Evolutionary conservation across 2,888 invertebrate species (phyloP).

Genomic region (Pyrochroa serraticornis): DNA sequence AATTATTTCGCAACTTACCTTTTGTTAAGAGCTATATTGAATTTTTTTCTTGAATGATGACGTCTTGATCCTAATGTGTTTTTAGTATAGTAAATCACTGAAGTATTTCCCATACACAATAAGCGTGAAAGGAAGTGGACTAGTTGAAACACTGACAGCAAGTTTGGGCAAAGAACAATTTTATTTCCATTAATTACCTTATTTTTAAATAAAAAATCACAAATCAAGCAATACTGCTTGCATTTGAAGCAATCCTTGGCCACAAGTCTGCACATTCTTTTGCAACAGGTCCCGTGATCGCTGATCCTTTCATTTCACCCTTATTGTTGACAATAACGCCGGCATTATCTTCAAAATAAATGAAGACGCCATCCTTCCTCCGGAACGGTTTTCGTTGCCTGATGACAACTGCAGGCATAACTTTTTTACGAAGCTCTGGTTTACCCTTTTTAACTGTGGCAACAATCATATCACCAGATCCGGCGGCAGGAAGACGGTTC

Average conservation of each 20-base stretch:
- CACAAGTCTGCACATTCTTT: slow-evolving; percentile 99
- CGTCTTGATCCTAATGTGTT: too few relatives aligned
- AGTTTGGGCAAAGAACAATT: slow-evolving; percentile 16
- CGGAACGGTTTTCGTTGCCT: slow-evolving; percentile 98
- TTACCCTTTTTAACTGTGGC: slow-evolving; percentile 99
- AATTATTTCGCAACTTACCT: too few relatives aligned
- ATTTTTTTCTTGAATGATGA: too few relatives aligned
- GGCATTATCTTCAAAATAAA: slow-evolving; percentile 99
- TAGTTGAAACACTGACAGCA: background rate
- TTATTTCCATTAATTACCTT: slow-evolving; percentile 20
- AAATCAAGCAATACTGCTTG: slow-evolving; percentile 93
- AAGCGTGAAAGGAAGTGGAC: too few relatives aligned
- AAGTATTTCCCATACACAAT: too few relatives aligned
- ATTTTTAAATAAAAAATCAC: slow-evolving; percentile 27
- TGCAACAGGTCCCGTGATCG: slow-evolving; percentile 98
- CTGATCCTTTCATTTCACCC: slow-evolving; percentile 99
- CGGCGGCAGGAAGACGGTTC: slow-evolving; percentile 97
- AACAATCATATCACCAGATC: slow-evolving; percentile 98
- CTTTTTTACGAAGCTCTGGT: slow-evolving; percentile 99
- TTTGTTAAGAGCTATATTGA: too few relatives aligned
- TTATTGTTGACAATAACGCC: slow-evolving; percentile 99
- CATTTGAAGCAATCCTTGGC: slow-evolving; percentile 99
- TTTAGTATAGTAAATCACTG: too few relatives aligned
- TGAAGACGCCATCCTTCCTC: slow-evolving; percentile 98
- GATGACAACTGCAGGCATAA: slow-evolving; percentile 99